Conservation (phyloP, 2,797 vertebrate genomes). For the Euphonia xanthogaster region DNA sequence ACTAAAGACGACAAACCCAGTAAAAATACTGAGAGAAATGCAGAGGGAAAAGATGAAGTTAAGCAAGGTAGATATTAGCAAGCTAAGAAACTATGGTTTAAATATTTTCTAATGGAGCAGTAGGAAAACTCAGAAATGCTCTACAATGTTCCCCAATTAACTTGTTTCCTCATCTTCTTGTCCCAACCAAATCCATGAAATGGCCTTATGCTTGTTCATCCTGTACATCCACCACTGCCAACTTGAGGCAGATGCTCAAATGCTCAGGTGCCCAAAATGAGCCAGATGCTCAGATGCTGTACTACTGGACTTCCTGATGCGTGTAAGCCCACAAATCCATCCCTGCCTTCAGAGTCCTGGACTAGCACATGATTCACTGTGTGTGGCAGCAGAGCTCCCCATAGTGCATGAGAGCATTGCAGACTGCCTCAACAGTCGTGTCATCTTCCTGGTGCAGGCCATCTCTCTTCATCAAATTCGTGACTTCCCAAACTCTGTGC, state of each 20-base stretch:
- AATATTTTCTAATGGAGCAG: neutral
- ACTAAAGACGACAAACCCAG: neutral
- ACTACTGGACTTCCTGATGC: slow-evolving; percentile 43
- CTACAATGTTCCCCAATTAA: neutral
- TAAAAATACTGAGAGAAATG: neutral
- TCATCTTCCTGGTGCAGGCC: neutral
- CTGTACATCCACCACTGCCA: slow-evolving; percentile 20
- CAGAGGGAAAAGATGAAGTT: neutral
- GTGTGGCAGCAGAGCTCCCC: neutral
- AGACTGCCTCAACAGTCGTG: neutral
- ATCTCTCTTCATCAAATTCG: neutral
- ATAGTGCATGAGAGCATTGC: neutral
- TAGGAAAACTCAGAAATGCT: neutral
- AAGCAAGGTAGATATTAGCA: neutral
- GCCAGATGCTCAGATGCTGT: slow-evolving; percentile 47
- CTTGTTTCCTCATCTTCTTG: neutral
- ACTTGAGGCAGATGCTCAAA: slow-evolving; percentile 46
- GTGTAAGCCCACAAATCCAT: slow-evolving; percentile 60
- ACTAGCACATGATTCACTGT: neutral
- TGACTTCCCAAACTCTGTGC: neutral
- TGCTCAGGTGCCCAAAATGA: slow-evolving; percentile 18
- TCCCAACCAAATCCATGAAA: neutral
- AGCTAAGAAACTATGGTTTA: neutral
- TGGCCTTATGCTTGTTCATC: neutral
- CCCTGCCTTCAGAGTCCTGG: slow-evolving; percentile 41